A percentile compares a stretch with the other conserved stretches of the same genome.
These are phyloP conservation scores for Julus scandinavius DNA, from an alignment of 2,888 invertebrate genomes.

Conservation along the genomic window DNA sequence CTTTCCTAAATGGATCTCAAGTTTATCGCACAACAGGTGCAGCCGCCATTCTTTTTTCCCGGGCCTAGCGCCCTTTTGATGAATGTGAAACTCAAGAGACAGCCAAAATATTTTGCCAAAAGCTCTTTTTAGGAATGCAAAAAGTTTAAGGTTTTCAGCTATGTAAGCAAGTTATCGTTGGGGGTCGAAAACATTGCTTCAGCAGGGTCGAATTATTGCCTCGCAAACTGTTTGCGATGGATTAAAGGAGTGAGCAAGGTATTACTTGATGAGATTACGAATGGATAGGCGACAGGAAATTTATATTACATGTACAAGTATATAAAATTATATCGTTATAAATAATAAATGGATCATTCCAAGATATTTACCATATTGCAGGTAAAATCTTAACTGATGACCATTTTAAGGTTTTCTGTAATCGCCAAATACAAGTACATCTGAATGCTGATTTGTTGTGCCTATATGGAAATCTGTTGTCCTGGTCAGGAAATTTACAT, in stretches of 20 bases:
- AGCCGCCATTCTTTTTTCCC: neutral
- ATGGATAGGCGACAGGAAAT: neutral
- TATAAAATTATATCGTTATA: too few relatives aligned
- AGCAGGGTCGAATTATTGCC: neutral
- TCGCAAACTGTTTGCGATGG: neutral
- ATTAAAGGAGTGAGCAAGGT: neutral
- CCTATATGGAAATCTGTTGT: too few relatives aligned
- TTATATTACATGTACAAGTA: too few relatives aligned
- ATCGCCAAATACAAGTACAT: too few relatives aligned
- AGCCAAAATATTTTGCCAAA: conserved; percentile 42
- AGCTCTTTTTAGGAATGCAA: neutral
- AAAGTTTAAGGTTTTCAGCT: neutral
- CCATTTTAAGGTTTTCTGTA: too few relatives aligned
- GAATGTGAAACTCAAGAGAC: neutral
- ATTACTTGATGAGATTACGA: neutral
- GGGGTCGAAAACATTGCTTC: neutral
- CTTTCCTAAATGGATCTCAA: conserved; percentile 2
- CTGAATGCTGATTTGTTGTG: too few relatives aligned
- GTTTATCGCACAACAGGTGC: conserved; percentile 9
- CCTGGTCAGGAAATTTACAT: too few relatives aligned
- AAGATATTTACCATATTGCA: too few relatives aligned
- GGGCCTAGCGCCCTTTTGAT: neutral
- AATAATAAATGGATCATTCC: too few relatives aligned
- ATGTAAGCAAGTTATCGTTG: neutral
- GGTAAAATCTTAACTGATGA: too few relatives aligned